These are phyloP conservation scores for Psittacula cyanocephala DNA, from an alignment of 2,113 vertebrate species.

Conservation along the genomic window DNA sequence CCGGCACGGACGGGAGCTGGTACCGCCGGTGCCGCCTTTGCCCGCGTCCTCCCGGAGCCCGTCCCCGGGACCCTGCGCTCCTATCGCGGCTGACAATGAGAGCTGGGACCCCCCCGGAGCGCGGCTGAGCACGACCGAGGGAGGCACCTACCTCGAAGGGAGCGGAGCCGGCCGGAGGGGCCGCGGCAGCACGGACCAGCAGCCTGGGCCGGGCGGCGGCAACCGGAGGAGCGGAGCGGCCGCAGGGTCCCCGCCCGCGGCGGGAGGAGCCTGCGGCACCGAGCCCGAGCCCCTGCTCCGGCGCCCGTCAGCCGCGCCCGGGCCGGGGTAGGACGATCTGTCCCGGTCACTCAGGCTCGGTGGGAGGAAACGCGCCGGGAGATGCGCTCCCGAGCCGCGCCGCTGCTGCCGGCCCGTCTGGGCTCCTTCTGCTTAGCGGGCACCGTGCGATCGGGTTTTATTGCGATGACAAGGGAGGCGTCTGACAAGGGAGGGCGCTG, in stretches of 20 bases:
- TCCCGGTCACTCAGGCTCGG: too few relatives aligned
- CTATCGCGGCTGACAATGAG: background rate
- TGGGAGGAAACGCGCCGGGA: background rate
- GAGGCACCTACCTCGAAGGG: background rate
- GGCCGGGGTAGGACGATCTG: background rate
- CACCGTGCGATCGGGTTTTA: background rate
- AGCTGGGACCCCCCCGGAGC: background rate
- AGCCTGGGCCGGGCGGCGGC: background rate
- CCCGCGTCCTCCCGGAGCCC: background rate
- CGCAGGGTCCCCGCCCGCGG: background rate
- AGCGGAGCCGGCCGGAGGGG: background rate
- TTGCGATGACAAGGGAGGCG: background rate
- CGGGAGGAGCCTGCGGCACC: background rate
- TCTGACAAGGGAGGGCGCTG: background rate
- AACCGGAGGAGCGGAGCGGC: background rate
- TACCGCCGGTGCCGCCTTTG: background rate
- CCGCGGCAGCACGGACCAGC: background rate
- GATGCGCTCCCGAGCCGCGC: too few relatives aligned
- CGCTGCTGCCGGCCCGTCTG: too few relatives aligned
- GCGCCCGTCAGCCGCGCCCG: background rate
- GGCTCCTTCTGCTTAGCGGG: background rate
- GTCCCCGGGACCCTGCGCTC: background rate
- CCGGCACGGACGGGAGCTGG: background rate
- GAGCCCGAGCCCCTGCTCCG: background rate
- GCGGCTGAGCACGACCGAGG: background rate